These are phyloP conservation scores for Steinernema khuongi DNA, from an alignment of 1,140 invertebrate genomes.

Conservation along the genomic window DNA sequence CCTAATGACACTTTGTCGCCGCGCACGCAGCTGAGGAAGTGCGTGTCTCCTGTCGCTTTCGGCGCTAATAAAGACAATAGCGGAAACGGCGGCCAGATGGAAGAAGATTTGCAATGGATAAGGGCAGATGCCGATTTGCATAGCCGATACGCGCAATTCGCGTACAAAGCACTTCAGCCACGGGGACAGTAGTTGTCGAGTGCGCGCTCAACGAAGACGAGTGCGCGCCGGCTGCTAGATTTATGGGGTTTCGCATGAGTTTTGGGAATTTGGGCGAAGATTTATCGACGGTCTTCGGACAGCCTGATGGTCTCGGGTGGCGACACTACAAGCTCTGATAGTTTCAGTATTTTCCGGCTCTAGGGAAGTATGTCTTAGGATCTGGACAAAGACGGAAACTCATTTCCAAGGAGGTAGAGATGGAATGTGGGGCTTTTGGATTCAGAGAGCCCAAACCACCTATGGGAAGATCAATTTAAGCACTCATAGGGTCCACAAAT, in stretches of 20 bases:
- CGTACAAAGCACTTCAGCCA: background rate
- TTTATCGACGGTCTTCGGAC: background rate
- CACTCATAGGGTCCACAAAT: too few species aligned
- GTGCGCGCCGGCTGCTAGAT: background rate
- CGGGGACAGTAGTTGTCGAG: background rate
- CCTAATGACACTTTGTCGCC: conserved; percentile 2
- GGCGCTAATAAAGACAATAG: conserved; percentile 1
- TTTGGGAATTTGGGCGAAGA: background rate
- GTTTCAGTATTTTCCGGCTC: too few species aligned
- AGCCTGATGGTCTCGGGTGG: too few species aligned
- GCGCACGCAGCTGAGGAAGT: background rate
- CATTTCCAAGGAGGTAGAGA: too few species aligned
- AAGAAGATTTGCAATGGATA: conserved; percentile 6
- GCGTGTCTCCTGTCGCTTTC: background rate
- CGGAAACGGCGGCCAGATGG: conserved; percentile 1
- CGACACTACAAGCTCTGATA: too few species aligned
- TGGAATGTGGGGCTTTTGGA: too few species aligned
- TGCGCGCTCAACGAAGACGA: background rate
- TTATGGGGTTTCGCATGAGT: conserved; percentile 7
- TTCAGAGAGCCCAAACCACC: too few species aligned
- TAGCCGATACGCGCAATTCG: background rate
- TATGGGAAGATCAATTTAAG: too few species aligned
- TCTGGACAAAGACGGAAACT: too few species aligned
- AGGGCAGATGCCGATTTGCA: conserved; percentile 5
- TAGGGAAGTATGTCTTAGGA: too few species aligned